Base-by-base conservation (phyloP, 2,113 vertebrate genomes). In the Chaetodon trifascialis region DNA sequence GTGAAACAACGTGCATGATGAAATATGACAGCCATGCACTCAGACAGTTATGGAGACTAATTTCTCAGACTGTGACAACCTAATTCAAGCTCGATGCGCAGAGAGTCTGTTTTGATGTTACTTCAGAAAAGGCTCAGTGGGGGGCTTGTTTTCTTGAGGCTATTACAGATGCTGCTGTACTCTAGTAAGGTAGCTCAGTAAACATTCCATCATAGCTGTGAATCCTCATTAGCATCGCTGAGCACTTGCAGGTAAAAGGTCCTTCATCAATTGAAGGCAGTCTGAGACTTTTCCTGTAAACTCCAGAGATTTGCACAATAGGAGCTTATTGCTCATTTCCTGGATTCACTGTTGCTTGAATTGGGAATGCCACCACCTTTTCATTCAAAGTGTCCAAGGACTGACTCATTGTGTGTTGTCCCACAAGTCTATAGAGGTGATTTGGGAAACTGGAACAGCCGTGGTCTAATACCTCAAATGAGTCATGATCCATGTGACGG, bases 361-460 rank as follows among this genome's bases (percentile, higher is more conserved):
- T 71, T 17, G 47, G 62, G 68, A 85, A 89, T 86, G 85, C 69
- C 55, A 75, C 72, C 36, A 47, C 87, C 58, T 71, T 86, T 89
- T 88, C 68, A 82, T 59, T 85, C 42, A 82, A 52, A 68, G 62
- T 44, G 47, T 77, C 70, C 76, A 84, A 76, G 7, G 46, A 62
- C 85, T 91, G 82, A 94, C 73, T 93, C 91, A 91, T 59, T 80
- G 77, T 84, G 55, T 76, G 59, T 58, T 79, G 65, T 75, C 79
- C 82, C 71, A 25, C 64, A 63, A 79, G 73, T 86, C 66, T 42
- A 68, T 60, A 25, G 67, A 85, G 42, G 76, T 36, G 58, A 79
- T 79, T 88, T 60, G 65, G 67, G 80, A 83, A 87, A 82, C 75
- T 67, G 75, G 89, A 83, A 76, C 82, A 79, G 15, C 56, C 62